Evolutionary conservation across 2,113 vertebrate species (phyloP).

Genomic region (Pygoscelis adeliae): DNA sequence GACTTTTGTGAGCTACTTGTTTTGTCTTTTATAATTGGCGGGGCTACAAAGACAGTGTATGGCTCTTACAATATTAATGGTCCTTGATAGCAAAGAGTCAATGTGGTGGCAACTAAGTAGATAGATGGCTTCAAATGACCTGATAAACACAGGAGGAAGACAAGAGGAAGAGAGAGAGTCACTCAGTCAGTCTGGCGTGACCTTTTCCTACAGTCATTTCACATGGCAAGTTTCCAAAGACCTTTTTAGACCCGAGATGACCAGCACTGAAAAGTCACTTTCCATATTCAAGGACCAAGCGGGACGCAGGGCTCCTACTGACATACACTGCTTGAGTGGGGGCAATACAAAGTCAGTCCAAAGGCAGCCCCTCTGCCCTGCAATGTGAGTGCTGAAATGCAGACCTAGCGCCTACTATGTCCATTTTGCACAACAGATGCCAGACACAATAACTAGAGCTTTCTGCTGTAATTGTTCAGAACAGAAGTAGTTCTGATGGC

Average conservation of each 20-base stretch:
- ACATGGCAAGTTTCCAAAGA: background rate
- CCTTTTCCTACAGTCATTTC: background rate
- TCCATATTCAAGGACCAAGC: background rate
- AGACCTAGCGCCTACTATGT: accelerated
- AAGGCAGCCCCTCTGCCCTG: background rate
- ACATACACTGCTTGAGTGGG: background rate
- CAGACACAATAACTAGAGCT: background rate
- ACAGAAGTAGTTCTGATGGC: background rate
- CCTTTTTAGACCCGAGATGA: background rate
- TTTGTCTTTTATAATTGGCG: background rate
- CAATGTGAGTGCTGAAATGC: accelerated
- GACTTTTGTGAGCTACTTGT: background rate
- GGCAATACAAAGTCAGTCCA: background rate
- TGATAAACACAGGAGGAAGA: background rate
- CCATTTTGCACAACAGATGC: background rate
- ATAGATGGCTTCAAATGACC: background rate
- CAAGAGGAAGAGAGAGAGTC: background rate
- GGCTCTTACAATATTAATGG: background rate
- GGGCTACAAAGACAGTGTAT: background rate
- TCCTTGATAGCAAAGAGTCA: background rate
- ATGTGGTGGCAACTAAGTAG: background rate
- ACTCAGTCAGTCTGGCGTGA: background rate
- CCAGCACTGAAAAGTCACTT: background rate
- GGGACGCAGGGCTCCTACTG: background rate
- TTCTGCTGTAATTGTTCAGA: background rate